These are phyloP conservation scores for Lota lota DNA, from an alignment of 2,113 vertebrate species.

Conservation along the genomic window DNA sequence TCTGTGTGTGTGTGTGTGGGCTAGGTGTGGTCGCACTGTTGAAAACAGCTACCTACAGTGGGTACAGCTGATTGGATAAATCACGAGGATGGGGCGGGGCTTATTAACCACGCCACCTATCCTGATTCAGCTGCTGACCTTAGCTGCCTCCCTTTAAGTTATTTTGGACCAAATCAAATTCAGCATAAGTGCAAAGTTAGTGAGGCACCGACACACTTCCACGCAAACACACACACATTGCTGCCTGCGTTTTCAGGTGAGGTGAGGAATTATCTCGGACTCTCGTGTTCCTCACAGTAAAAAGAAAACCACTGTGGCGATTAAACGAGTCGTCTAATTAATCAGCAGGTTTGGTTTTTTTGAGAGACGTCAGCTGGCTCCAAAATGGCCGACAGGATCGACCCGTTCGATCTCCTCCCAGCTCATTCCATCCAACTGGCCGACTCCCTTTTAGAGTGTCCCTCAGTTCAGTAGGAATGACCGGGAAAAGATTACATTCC, in stretches of 20 bases:
- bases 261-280: background rate
- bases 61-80: slow-evolving; percentile 15
- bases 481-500: too few species aligned
- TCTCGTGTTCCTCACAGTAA: too few species aligned
- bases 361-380: too few species aligned
- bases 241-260: slow-evolving; percentile 3
- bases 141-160: background rate
- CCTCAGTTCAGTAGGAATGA: too few species aligned
- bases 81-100: background rate
- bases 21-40: slow-evolving; percentile 14
- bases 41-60: background rate
- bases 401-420: too few species aligned
- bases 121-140: slow-evolving; percentile 1
- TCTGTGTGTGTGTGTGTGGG: slow-evolving; percentile 1
- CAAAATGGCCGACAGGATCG: too few species aligned
- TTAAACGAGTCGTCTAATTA: too few species aligned
- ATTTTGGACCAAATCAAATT: slow-evolving; percentile 54
- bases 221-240: background rate
- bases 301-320: too few species aligned
- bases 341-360: too few species aligned
- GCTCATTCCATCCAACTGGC: too few species aligned
- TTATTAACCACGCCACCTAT: background rate
- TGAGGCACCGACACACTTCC: slow-evolving; percentile 58
- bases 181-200: slow-evolving; percentile 75
- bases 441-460: too few species aligned